These are phyloP conservation scores for Myzus persicae DNA, from an alignment of 1,140 invertebrate species.

Conservation along the genomic window DNA sequence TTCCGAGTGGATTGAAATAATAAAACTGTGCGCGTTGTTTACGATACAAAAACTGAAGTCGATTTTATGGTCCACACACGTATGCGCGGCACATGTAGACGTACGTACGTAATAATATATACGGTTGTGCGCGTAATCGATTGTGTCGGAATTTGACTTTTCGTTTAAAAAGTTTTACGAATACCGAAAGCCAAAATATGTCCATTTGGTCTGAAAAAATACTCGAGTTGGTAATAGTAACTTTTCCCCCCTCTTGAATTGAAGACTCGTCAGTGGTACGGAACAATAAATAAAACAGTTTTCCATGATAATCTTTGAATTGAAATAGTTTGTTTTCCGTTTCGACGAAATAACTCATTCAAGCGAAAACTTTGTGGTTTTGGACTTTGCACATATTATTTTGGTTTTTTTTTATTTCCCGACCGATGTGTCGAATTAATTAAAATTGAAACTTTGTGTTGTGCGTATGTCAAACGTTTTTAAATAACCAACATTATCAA, in stretches of 20 bases:
- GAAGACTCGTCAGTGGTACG: constrained; percentile 44
- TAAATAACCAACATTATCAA: neutral
- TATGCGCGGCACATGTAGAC: neutral
- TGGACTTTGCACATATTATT: neutral
- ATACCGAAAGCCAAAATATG: constrained; percentile 50
- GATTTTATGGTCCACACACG: constrained; percentile 35
- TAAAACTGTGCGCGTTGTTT: constrained; percentile 34
- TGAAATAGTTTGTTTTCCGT: constrained; percentile 53
- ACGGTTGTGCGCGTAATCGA: constrained; percentile 29
- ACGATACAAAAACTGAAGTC: constrained; percentile 23
- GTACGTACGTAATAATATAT: neutral
- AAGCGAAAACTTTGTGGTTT: constrained; percentile 34
- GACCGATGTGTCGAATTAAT: neutral
- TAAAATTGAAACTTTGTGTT: neutral
- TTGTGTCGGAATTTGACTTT: constrained; percentile 51
- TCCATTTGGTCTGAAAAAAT: constrained; percentile 33
- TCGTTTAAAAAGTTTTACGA: constrained; percentile 55
- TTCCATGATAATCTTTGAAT: constrained; percentile 24
- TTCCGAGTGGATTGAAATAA: constrained; percentile 44
- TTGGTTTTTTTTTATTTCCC: neutral
- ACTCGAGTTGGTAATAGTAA: neutral
- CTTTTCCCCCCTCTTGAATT: constrained; percentile 30
- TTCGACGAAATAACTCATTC: constrained; percentile 13
- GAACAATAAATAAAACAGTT: constrained; percentile 49
- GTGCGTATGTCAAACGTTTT: neutral